Conservation (phyloP, 2,797 vertebrate species). For the Neopelma chrysocephalum region DNA sequence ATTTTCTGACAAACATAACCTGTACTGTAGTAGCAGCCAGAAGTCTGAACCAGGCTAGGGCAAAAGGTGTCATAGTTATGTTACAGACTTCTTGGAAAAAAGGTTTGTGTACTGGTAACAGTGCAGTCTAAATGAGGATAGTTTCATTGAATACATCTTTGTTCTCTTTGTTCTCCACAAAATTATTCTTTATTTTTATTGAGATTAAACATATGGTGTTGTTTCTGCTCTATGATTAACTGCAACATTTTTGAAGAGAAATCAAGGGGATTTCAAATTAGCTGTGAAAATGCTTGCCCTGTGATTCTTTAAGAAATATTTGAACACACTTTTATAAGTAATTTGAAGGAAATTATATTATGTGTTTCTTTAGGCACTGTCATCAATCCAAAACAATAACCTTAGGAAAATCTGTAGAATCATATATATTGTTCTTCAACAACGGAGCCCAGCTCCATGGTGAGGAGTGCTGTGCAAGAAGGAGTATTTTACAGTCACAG, state of each 20-base stretch:
- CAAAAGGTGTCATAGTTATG: not conserved
- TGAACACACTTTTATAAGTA: not conserved
- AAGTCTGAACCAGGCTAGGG: not conserved
- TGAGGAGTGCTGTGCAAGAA: not conserved
- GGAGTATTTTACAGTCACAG: not conserved
- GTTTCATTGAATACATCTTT: not conserved
- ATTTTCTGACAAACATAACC: not conserved
- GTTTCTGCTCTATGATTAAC: slow-evolving; percentile 14
- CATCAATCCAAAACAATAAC: not conserved
- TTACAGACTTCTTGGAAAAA: not conserved
- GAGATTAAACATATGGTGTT: not conserved
- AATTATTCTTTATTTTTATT: slow-evolving; percentile 9
- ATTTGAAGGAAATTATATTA: slow-evolving; percentile 8
- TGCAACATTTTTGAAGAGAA: slow-evolving; percentile 3
- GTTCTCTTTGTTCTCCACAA: not conserved
- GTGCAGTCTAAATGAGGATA: not conserved
- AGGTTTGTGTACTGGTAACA: not conserved
- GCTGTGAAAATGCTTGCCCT: slow-evolving; percentile 14
- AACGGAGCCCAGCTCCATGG: not conserved
- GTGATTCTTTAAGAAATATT: slow-evolving; percentile 19
- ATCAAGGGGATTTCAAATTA: slow-evolving; percentile 38
- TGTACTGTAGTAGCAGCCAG: not conserved
- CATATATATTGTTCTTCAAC: not conserved
- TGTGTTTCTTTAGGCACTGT: slow-evolving; percentile 10
- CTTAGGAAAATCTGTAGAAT: not conserved